These are phyloP conservation scores for Beris morrisii DNA, from an alignment of 2,888 invertebrate species.

Conservation along the genomic window DNA sequence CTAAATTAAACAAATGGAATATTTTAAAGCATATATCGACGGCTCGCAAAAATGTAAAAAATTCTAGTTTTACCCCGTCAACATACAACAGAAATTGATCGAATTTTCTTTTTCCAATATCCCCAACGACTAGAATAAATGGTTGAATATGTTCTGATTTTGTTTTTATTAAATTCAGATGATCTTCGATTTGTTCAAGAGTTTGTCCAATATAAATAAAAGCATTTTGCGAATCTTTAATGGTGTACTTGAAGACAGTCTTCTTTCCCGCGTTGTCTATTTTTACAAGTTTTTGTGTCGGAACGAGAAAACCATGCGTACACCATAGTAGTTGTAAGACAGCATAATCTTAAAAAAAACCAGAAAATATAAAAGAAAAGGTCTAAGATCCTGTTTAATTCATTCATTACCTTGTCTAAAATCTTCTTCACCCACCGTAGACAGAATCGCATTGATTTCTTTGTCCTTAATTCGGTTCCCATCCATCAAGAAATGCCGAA, in stretches of 20 bases:
- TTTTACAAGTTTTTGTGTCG: conserved; percentile 10
- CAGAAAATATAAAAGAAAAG: no score
- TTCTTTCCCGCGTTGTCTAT: conserved; percentile 2
- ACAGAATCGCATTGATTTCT: no score
- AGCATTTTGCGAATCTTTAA: not conserved
- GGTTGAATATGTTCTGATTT: not conserved
- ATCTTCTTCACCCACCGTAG: no score
- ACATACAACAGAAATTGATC: no score
- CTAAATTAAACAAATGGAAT: no score
- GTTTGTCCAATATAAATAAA: not conserved
- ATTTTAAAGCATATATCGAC: no score
- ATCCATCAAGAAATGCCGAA: no score
- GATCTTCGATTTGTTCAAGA: not conserved
- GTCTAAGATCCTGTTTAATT: no score
- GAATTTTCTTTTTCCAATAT: conserved; percentile 1
- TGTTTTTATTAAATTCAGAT: not conserved
- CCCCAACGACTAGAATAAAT: not conserved
- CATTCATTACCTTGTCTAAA: no score
- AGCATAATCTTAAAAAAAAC: not conserved
- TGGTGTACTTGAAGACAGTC: not conserved
- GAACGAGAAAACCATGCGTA: conserved; percentile 22
- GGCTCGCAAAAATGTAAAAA: no score
- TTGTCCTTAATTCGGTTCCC: no score
- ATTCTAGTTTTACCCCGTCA: no score
- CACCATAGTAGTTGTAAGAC: conserved; percentile 10